These are phyloP conservation scores for Tinea semifulvella DNA, from an alignment of 2,888 invertebrate species.

Conservation along the genomic window DNA sequence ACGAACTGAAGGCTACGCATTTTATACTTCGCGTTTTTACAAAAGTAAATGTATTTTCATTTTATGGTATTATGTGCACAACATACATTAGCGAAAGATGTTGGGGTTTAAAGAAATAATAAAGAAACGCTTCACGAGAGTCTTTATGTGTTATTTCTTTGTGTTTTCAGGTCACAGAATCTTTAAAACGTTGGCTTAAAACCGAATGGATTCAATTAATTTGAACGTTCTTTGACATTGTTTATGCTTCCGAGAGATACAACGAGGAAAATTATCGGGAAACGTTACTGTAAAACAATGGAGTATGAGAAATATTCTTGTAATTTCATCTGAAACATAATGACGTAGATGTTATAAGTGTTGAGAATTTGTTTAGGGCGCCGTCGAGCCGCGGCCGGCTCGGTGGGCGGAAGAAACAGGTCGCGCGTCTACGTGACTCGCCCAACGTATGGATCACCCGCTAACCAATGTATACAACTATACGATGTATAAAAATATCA, in stretches of 20 bases:
- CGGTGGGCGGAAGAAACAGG: neutral
- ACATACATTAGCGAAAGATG: too few species aligned
- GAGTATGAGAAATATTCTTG: conserved; percentile 3
- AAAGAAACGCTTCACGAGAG: neutral
- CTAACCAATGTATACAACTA: neutral
- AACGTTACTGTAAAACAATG: neutral
- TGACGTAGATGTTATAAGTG: conserved; percentile 3
- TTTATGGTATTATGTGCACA: too few species aligned
- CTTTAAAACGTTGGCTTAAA: neutral
- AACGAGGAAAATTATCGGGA: conserved; percentile 3
- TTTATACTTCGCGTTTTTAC: conserved; percentile 1
- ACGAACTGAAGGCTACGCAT: conserved; percentile 1
- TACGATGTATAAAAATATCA: neutral
- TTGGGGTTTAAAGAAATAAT: conserved; percentile 1
- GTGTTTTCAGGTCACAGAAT: neutral
- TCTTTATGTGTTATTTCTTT: neutral
- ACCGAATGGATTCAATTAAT: neutral
- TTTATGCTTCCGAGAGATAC: neutral
- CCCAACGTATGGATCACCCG: conserved; percentile 6
- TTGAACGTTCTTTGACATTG: too few species aligned
- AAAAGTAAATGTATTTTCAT: conserved; percentile 1
- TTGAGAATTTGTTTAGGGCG: conserved; percentile 7
- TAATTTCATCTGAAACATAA: conserved; percentile 1
- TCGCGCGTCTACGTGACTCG: conserved; percentile 12
- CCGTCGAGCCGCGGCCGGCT: conserved; percentile 8